Evolutionary conservation across 1,140 invertebrate genomes (phyloP).

Genomic region (Centruroides vittatus): DNA sequence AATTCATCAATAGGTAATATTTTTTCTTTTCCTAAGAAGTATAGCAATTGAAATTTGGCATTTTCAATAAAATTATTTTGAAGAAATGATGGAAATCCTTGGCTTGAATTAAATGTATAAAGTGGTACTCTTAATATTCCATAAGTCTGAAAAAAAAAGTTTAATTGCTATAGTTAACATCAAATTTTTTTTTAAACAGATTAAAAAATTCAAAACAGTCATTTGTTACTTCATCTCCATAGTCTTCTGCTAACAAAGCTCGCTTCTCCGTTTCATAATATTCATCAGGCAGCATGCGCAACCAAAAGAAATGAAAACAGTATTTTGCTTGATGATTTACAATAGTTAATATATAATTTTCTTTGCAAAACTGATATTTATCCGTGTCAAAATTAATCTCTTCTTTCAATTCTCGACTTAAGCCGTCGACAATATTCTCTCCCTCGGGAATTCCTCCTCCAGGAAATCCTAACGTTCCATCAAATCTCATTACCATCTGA

Average conservation of each 20-base stretch:
- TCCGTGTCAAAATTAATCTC: slow-evolving; percentile 35
- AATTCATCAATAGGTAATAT: too few relatives aligned
- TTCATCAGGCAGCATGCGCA: slow-evolving; percentile 31
- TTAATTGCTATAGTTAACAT: too few relatives aligned
- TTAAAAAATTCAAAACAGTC: too few relatives aligned
- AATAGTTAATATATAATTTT: slow-evolving; percentile 24
- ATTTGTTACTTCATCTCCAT: slow-evolving; percentile 31
- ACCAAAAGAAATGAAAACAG: slow-evolving; percentile 36
- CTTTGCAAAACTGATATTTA: slow-evolving; percentile 19
- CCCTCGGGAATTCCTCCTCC: slow-evolving; percentile 38
- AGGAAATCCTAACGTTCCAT: slow-evolving; percentile 43
- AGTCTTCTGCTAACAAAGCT: slow-evolving; percentile 28
- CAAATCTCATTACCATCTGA: slow-evolving; percentile 43
- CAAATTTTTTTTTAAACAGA: too few relatives aligned
- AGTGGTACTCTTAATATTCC: too few relatives aligned
- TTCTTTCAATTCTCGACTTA: slow-evolving; percentile 39
- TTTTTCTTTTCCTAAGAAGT: too few relatives aligned
- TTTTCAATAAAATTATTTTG: too few relatives aligned
- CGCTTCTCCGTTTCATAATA: slow-evolving; percentile 30
- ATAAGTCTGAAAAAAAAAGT: too few relatives aligned
- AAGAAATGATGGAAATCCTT: too few relatives aligned
- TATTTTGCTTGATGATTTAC: slow-evolving; percentile 26
- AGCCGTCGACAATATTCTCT: slow-evolving; percentile 29
- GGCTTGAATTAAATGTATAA: too few relatives aligned
- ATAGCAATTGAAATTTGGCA: too few relatives aligned